Evolutionary conservation across 2,888 invertebrate genomes (phyloP).

Genomic region (Blastobasis lacticolella): DNA sequence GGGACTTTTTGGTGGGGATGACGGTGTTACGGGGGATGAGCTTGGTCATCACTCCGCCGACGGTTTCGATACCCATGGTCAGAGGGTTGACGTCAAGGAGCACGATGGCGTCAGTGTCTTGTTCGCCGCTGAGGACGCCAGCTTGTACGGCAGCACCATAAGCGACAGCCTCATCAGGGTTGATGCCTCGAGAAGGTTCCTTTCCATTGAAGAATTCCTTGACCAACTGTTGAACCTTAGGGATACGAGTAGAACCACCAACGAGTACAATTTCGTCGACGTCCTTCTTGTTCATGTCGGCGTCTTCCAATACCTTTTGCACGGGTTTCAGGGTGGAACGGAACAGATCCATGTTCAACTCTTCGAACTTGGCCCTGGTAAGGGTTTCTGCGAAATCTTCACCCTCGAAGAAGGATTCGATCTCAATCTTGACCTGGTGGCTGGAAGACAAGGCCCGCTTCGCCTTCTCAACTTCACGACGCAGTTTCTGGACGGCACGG

Average conservation of each 20-base stretch:
- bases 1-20: constrained; percentile 99
- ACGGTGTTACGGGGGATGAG: constrained; percentile 98
- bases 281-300: constrained; percentile 99
- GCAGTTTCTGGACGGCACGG: constrained; percentile 95
- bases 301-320: constrained; percentile 96
- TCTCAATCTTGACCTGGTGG: constrained; percentile 98
- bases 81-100: constrained; percentile 98
- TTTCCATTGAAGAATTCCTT: constrained; percentile 98
- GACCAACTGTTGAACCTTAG: constrained; percentile 95
- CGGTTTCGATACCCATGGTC: constrained; percentile 99
- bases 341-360: constrained; percentile 95
- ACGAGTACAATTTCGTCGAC: constrained; percentile 99
- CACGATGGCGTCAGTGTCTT: constrained; percentile 96
- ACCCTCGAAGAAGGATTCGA: constrained; percentile 98
- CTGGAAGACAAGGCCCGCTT: constrained; percentile 95
- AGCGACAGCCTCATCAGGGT: constrained; percentile 99
- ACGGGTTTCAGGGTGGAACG: constrained; percentile 96
- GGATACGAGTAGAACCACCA: constrained; percentile 99
- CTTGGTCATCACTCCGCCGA: constrained; percentile 99
- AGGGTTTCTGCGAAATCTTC: constrained; percentile 98
- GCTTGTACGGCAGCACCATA: constrained; percentile 99
- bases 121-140: constrained; percentile 97
- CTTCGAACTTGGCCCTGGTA: constrained; percentile 98
- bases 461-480: constrained; percentile 98
- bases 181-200: constrained; percentile 98